Conservation (phyloP, 1,140 invertebrate genomes). For the Drosophila triauraria region DNA sequence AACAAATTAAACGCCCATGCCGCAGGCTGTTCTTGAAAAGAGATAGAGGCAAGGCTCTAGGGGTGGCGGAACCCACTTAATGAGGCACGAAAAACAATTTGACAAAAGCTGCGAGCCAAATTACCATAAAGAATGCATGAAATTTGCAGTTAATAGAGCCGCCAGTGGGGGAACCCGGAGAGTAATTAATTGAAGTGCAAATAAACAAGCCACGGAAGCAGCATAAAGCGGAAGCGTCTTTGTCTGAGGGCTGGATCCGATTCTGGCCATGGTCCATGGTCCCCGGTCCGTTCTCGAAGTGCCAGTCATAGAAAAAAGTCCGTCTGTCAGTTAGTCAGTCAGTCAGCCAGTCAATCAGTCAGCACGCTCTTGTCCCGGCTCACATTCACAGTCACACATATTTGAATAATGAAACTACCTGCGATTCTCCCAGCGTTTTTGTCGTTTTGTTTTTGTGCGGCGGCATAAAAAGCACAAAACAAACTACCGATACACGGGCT, state of each 20-base stretch:
- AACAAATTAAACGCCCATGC: conserved; percentile 54
- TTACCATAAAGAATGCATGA: conserved; percentile 73
- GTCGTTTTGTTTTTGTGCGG: conserved; percentile 34
- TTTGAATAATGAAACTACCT: conserved; percentile 81
- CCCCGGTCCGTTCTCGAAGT: not conserved
- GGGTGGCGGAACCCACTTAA: conserved; percentile 27
- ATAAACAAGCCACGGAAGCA: conserved; percentile 44
- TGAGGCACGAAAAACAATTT: conserved; percentile 75
- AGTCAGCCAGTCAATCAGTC: conserved; percentile 47
- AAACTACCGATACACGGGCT: conserved; percentile 40
- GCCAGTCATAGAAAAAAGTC: conserved; percentile 31
- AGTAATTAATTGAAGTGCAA: conserved; percentile 62
- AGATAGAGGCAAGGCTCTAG: conserved; percentile 18
- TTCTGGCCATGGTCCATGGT: conserved; percentile 1
- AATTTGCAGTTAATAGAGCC: conserved; percentile 61
- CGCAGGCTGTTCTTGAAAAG: conserved; percentile 3
- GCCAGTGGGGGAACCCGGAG: conserved; percentile 8
- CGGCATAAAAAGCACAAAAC: conserved; percentile 52
- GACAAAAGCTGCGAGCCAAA: conserved; percentile 60
- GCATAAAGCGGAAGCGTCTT: conserved; percentile 18
- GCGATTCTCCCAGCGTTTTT: conserved; percentile 49
- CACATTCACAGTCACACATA: conserved; percentile 35
- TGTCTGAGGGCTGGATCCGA: not conserved
- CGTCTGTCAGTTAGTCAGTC: conserved; percentile 27
- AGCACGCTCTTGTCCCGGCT: conserved; percentile 20